Percentiles rank a stretch among this genome's conserved stretches.
Conservation (phyloP, 2,797 vertebrate genomes). For the Cossypha polioptera region DNA sequence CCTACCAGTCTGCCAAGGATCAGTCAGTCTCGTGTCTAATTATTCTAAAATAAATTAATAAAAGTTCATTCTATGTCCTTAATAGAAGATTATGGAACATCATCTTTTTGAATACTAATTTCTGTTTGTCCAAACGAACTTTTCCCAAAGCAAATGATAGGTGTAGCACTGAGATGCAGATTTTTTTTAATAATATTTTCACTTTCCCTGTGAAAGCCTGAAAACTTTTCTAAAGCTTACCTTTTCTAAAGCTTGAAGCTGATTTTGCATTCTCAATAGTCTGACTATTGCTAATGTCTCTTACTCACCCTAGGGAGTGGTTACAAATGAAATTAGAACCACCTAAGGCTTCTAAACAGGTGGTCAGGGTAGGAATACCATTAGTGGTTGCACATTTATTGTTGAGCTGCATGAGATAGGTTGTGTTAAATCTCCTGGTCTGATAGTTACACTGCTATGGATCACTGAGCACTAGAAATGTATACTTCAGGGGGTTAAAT, state of each 20-base stretch:
- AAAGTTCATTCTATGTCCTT: not conserved
- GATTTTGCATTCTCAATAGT: not conserved
- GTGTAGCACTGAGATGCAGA: not conserved
- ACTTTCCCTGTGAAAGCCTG: not conserved
- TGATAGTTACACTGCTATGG: not conserved
- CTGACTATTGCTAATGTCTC: not conserved
- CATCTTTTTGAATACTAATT: not conserved
- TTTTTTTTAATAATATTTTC: not conserved
- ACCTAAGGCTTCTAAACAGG: not conserved
- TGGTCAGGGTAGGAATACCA: not conserved
- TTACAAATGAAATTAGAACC: not conserved
- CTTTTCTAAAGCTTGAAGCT: not conserved
- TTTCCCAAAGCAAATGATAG: not conserved
- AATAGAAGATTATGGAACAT: not conserved
- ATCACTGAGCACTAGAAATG: not conserved
- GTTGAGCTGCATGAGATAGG: not conserved
- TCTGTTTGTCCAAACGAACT: not conserved
- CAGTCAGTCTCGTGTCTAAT: not conserved
- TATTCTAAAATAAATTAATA: not conserved
- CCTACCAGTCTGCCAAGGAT: not conserved
- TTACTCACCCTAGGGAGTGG: not conserved
- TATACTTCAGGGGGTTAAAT: not conserved
- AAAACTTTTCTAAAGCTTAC: not conserved
- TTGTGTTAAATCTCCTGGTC: not conserved
- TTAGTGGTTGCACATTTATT: not conserved